Evolutionary conservation across 2,888 invertebrate species (phyloP).

Genomic region (Unio pictorum): DNA sequence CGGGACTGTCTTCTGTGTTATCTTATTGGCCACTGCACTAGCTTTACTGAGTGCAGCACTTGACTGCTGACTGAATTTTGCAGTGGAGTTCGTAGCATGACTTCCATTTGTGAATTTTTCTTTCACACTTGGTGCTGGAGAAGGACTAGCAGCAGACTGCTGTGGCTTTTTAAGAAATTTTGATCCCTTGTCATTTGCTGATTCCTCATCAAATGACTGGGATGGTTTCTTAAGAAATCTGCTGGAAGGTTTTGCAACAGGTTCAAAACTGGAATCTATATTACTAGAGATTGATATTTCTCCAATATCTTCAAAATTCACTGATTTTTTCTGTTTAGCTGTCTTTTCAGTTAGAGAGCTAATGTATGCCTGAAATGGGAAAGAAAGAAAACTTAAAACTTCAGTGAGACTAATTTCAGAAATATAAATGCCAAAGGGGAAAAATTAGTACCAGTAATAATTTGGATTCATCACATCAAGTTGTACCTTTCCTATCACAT

Average conservation of each 20-base stretch:
- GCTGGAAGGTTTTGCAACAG: conserved; percentile 35
- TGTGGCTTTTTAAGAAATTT: conserved; percentile 34
- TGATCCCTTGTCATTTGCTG: conserved; percentile 4
- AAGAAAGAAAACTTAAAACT: not conserved
- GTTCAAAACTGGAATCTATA: conserved; percentile 33
- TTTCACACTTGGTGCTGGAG: conserved; percentile 29
- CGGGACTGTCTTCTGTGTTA: conserved; percentile 36
- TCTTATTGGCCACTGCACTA: conserved; percentile 47
- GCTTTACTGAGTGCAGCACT: conserved; percentile 50
- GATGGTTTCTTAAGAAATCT: conserved; percentile 59
- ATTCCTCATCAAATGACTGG: conserved; percentile 14
- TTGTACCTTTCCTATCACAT: too few species aligned
- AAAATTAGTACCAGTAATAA: not conserved
- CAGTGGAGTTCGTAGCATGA: too few species aligned
- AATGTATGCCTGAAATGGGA: conserved; percentile 53
- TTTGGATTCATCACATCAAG: too few species aligned
- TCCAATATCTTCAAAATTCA: conserved; percentile 59
- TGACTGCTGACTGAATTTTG: too few species aligned
- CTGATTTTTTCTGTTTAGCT: conserved; percentile 46
- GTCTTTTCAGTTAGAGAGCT: conserved; percentile 56
- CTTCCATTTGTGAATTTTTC: conserved; percentile 4
- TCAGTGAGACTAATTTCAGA: not conserved
- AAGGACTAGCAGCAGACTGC: conserved; percentile 30
- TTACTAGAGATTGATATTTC: conserved; percentile 64
- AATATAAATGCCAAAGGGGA: not conserved